Conservation (phyloP, 2,888 invertebrate genomes). For the Hedya salicella region DNA sequence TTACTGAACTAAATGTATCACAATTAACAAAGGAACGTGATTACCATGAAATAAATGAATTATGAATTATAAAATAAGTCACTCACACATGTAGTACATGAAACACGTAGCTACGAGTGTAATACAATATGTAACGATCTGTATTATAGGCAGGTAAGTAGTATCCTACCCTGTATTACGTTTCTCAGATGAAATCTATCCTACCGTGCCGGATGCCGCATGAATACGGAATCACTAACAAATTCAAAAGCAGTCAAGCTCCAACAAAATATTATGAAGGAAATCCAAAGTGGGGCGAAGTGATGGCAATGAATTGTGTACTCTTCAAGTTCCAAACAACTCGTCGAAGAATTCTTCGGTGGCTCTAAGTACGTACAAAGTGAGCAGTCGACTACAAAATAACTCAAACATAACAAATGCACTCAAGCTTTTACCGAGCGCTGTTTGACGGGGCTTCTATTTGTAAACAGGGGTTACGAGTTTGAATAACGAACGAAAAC, state of each 20-base stretch:
- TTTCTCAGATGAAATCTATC: conserved; percentile 36
- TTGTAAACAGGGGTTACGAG: conserved; percentile 32
- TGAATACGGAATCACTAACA: conserved; percentile 36
- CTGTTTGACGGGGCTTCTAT: conserved; percentile 35
- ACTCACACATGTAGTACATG: too few relatives aligned
- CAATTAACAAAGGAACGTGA: too few relatives aligned
- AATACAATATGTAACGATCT: conserved; percentile 15
- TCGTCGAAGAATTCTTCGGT: conserved; percentile 58
- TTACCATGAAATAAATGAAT: too few relatives aligned
- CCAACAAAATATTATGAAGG: conserved; percentile 65
- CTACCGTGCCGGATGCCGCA: conserved; percentile 29
- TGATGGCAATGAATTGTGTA: conserved; percentile 65
- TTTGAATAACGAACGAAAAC: conserved; percentile 29
- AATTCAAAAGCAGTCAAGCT: conserved; percentile 50
- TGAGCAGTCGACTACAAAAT: conserved; percentile 68
- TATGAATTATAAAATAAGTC: too few relatives aligned
- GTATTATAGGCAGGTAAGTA: conserved; percentile 4
- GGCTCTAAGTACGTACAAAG: conserved; percentile 55
- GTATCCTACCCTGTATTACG: conserved; percentile 13
- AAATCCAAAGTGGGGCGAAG: conserved; percentile 61
- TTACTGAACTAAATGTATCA: too few relatives aligned
- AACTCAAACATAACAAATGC: conserved; percentile 59
- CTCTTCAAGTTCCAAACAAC: conserved; percentile 61
- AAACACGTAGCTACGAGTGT: neutral
- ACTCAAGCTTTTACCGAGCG: conserved; percentile 42